A percentile compares a stretch with the other conserved stretches of the same genome.
Evolutionary conservation across 2,888 invertebrate species (phyloP).

Genomic region (Laothoe populi): DNA sequence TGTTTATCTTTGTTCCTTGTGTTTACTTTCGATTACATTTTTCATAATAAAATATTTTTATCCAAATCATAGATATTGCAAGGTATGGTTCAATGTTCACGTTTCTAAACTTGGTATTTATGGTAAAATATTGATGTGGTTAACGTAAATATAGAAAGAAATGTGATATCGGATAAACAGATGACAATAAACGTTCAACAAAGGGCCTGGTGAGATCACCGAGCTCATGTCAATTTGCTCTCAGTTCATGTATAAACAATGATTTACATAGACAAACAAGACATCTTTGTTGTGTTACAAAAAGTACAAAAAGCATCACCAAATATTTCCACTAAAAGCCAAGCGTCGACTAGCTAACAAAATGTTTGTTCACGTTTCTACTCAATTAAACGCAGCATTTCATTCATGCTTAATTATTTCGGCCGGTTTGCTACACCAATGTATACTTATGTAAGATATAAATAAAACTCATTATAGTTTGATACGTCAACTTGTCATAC

Average conservation of each 20-base stretch:
- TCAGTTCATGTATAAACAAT: constrained; percentile 22
- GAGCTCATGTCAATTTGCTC: constrained; percentile 19
- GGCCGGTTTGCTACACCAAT: constrained; percentile 52
- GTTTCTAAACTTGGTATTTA: background rate
- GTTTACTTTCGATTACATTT: background rate
- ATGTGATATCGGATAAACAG: no score
- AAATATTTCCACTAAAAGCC: constrained; percentile 52
- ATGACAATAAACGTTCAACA: constrained; percentile 8
- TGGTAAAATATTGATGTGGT: background rate
- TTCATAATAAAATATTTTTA: background rate
- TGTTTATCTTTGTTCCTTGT: constrained; percentile 22
- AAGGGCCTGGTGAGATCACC: constrained; percentile 21
- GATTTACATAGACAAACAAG: constrained; percentile 21
- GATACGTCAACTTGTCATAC: constrained; percentile 67
- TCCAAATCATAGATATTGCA: no score
- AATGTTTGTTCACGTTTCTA: constrained; percentile 77
- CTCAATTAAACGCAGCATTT: constrained; percentile 79
- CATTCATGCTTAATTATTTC: constrained; percentile 79
- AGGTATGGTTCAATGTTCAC: background rate
- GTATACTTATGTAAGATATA: constrained; percentile 52
- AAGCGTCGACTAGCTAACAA: constrained; percentile 55
- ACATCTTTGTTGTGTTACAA: constrained; percentile 19
- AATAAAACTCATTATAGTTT: constrained; percentile 64
- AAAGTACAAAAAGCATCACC: constrained; percentile 31
- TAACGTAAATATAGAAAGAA: no score